Conservation (phyloP, 2,888 invertebrate species). For the Folsomia candida region DNA sequence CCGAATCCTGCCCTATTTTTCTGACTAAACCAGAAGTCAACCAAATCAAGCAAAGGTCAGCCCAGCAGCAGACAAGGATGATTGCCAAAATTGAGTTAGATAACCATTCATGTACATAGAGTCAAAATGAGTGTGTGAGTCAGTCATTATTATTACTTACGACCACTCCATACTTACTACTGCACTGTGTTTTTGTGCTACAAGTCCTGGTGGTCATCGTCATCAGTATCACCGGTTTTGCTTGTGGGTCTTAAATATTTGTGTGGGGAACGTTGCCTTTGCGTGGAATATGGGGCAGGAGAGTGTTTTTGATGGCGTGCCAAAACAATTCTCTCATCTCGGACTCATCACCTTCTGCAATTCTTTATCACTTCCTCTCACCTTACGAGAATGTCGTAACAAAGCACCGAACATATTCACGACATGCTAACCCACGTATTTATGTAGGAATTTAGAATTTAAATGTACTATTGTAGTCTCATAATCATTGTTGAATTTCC, state of each 20-base stretch:
- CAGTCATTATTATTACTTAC: no score
- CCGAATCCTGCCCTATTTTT: conserved; percentile 8
- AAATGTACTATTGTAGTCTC: no score
- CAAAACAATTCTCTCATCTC: conserved; percentile 15
- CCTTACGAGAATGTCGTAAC: background rate
- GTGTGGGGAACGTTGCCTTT: no score
- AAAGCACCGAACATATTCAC: background rate
- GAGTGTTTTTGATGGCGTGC: conserved; percentile 17
- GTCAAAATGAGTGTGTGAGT: background rate
- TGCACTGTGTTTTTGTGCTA: no score
- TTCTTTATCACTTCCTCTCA: background rate
- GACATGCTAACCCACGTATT: background rate
- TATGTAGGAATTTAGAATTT: no score
- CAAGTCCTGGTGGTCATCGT: background rate
- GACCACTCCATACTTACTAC: no score
- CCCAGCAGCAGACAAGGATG: background rate
- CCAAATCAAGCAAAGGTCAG: background rate
- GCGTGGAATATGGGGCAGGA: conserved; percentile 15
- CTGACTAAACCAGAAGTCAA: background rate
- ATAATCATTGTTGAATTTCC: no score
- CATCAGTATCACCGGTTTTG: no score
- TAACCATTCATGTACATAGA: background rate
- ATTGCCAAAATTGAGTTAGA: conserved; percentile 3
- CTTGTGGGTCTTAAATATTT: no score
- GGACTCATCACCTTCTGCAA: background rate